A percentile compares a stretch with the other conserved stretches of the same genome.
Conservation (phyloP, 2,888 invertebrate genomes). For the Drosophila macrospina region DNA sequence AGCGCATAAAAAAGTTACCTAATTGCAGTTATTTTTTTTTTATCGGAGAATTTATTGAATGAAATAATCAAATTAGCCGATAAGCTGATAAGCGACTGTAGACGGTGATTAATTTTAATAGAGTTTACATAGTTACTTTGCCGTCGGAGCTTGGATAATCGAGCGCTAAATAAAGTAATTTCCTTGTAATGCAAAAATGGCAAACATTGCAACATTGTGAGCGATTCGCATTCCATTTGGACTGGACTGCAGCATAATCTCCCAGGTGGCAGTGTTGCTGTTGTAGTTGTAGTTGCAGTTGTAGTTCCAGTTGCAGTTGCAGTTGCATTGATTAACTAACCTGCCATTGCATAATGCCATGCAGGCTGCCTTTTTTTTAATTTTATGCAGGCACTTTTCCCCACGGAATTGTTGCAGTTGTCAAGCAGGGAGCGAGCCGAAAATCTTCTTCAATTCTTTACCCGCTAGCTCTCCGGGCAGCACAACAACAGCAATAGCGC, state of each 20-base stretch:
- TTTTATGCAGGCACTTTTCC: slow-evolving; percentile 66
- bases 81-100: slow-evolving; percentile 34
- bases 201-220: slow-evolving; percentile 54
- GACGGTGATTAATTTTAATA: slow-evolving; percentile 31
- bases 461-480: slow-evolving; percentile 22
- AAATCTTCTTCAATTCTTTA: slow-evolving; percentile 56
- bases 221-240: slow-evolving; percentile 48
- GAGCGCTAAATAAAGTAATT: slow-evolving; percentile 70
- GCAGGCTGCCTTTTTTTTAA: slow-evolving; percentile 58
- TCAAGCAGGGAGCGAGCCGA: slow-evolving; percentile 55
- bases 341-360: slow-evolving; percentile 63
- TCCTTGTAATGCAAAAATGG: slow-evolving; percentile 62
- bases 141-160: slow-evolving; percentile 16
- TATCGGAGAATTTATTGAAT: slow-evolving; percentile 46
- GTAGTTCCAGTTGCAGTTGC: slow-evolving; percentile 28
- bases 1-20: slow-evolving; percentile 36
- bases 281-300: slow-evolving; percentile 7
- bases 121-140: slow-evolving; percentile 10
- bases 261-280: slow-evolving; percentile 53
- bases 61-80: slow-evolving; percentile 73
- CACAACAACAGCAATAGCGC: slow-evolving; percentile 5
- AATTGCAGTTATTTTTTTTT: slow-evolving; percentile 42
- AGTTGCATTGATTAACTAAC: slow-evolving; percentile 77
- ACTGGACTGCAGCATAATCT: slow-evolving; percentile 43
- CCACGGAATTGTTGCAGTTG: slow-evolving; percentile 66